Conservation (phyloP, 2,113 vertebrate species). For the Xiphophorus maculatus region DNA sequence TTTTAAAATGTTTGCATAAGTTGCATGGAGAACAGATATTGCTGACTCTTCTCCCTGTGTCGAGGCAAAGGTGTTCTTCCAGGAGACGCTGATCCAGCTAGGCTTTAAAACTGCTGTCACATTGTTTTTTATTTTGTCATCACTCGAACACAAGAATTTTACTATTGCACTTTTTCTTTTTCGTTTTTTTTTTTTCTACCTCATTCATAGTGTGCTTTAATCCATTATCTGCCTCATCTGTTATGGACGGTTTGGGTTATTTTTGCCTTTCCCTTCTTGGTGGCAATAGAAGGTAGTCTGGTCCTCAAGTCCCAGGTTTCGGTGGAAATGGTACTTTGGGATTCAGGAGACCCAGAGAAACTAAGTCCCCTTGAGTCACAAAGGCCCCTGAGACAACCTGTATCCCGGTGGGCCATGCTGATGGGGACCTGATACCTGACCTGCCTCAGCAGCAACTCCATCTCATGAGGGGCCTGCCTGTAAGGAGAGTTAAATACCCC, state of each 20-base stretch:
- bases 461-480: conserved; percentile 84
- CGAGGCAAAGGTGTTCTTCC: no score
- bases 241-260: conserved; percentile 1
- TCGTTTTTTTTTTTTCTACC: no score
- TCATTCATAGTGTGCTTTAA: background rate
- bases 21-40: no score
- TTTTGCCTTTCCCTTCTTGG: conserved; percentile 86
- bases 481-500: conserved; percentile 94
- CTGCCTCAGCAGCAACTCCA: conserved; percentile 85
- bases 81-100: no score
- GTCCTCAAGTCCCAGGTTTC: conserved; percentile 53
- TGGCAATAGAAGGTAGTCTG: conserved; percentile 81
- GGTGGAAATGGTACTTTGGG: conserved; percentile 49
- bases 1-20: no score
- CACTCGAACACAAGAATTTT: no score
- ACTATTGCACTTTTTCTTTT: no score
- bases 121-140: no score
- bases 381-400: conserved; percentile 33
- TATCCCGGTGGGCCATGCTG: conserved; percentile 40
- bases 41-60: no score
- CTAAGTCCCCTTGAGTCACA: conserved; percentile 28
- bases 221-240: conserved; percentile 11
- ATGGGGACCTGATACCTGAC: conserved; percentile 79
- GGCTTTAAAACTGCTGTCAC: no score
- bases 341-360: conserved; percentile 14